Percentiles rank a stretch among this genome's conserved stretches.
These are phyloP conservation scores for Diadophis punctatus DNA, from an alignment of 2,113 vertebrate genomes.

Conservation along the genomic window DNA sequence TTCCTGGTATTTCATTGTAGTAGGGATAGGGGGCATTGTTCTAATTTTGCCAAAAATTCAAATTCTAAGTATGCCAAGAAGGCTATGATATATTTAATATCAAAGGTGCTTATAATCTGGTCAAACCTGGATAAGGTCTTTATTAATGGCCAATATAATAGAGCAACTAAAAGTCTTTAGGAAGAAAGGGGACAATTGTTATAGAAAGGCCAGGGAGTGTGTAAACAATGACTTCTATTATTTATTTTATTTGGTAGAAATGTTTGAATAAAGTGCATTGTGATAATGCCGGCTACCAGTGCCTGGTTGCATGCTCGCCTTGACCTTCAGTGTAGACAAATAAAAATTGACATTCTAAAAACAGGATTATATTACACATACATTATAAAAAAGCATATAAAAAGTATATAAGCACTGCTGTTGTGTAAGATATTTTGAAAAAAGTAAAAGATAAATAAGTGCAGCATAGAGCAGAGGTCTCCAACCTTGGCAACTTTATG, in stretches of 20 bases:
- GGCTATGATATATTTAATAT: not conserved
- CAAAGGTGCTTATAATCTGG: not conserved
- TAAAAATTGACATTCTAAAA: not conserved
- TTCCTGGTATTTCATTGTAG: not conserved
- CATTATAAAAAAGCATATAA: constrained; percentile 2
- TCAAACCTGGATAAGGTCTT: not conserved
- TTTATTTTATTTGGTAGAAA: constrained; percentile 10
- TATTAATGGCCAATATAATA: constrained; percentile 3
- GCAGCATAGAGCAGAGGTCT: too few species aligned
- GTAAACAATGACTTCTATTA: constrained; percentile 16
- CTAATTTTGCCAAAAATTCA: not conserved
- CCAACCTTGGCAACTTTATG: too few species aligned
- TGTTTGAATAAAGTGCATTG: constrained; percentile 1
- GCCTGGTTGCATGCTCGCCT: not conserved
- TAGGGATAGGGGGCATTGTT: not conserved
- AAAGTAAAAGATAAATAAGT: not conserved
- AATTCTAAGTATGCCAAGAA: not conserved
- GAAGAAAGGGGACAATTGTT: not conserved
- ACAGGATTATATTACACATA: not conserved
- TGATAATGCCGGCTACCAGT: not conserved
- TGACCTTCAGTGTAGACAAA: not conserved
- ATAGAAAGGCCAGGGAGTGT: not conserved
- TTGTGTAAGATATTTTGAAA: not conserved
- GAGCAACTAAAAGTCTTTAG: not conserved
- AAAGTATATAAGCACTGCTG: not conserved